These are phyloP conservation scores for Calidris pygmaea DNA, from an alignment of 2,113 vertebrate species.

Conservation along the genomic window DNA sequence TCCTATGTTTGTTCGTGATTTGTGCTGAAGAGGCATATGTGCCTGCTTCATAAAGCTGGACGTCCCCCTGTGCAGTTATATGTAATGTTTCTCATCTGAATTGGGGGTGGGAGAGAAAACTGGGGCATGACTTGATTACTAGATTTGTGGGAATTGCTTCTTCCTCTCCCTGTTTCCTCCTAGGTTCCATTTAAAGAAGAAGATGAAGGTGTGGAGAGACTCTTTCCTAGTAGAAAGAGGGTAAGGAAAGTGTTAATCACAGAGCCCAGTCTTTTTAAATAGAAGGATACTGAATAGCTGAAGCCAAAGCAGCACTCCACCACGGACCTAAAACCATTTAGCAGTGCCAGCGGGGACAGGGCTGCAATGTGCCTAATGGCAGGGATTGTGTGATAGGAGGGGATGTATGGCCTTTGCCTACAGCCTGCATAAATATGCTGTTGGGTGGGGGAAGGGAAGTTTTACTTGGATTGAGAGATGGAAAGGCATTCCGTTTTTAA, in stretches of 20 bases:
- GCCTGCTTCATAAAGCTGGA: background rate
- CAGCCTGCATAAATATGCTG: background rate
- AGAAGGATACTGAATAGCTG: background rate
- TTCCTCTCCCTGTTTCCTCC: background rate
- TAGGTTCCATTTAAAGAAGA: conserved; percentile 92
- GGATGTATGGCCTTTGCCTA: background rate
- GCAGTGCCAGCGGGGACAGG: background rate
- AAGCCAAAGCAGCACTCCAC: background rate
- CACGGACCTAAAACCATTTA: background rate
- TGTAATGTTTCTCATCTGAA: background rate
- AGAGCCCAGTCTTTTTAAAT: background rate
- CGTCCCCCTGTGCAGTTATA: background rate
- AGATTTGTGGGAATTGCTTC: background rate
- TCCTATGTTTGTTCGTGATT: background rate
- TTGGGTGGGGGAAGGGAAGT: background rate
- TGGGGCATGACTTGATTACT: background rate
- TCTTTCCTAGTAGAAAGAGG: conserved; percentile 96
- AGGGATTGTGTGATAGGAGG: background rate
- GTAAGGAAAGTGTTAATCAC: conserved; percentile 71
- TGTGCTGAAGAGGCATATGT: background rate
- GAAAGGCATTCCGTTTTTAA: background rate
- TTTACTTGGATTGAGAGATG: background rate
- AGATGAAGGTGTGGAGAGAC: conserved; percentile 90
- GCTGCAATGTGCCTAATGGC: conserved; percentile 12
- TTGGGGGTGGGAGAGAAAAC: background rate